Evolutionary conservation across 2,888 invertebrate genomes (phyloP).

Genomic region (Oligia fasciuncula): DNA sequence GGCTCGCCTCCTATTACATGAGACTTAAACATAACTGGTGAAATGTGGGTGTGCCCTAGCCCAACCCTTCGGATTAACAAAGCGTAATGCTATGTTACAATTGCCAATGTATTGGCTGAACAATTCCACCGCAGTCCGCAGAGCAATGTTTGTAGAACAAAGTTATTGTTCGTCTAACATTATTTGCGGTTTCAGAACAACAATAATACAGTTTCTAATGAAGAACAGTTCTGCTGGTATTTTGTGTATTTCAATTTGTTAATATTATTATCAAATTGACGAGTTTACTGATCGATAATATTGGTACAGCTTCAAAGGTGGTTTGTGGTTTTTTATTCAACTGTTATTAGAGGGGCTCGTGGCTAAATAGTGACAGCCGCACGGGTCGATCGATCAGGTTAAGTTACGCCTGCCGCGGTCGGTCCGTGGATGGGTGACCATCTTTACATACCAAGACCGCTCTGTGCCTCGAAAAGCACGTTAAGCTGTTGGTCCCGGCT

Average conservation of each 20-base stretch:
- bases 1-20: too few relatives aligned
- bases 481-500: too few relatives aligned
- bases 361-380: too few relatives aligned
- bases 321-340: not conserved
- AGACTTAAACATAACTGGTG: too few relatives aligned
- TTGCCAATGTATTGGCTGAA: slow-evolving; percentile 4
- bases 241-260: slow-evolving; percentile 11
- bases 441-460: too few relatives aligned
- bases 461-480: too few relatives aligned
- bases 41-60: too few relatives aligned
- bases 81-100: not conserved
- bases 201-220: slow-evolving; percentile 17
- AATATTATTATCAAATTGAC: slow-evolving; percentile 14
- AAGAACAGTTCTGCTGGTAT: slow-evolving; percentile 14
- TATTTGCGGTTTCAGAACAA: slow-evolving; percentile 45
- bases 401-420: too few relatives aligned
- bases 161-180: slow-evolving; percentile 41
- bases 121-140: not conserved
- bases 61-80: not conserved
- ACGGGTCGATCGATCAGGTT: too few relatives aligned
- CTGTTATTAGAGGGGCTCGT: not conserved
- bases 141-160: slow-evolving; percentile 4
- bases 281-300: slow-evolving; percentile 13
- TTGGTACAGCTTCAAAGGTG: slow-evolving; percentile 5
- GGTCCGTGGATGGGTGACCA: too few relatives aligned